Evolutionary conservation across 2,888 invertebrate species (phyloP), one percentile per base, ranked within the genome.

Genomic region (Latheticus oryzae): DNA sequence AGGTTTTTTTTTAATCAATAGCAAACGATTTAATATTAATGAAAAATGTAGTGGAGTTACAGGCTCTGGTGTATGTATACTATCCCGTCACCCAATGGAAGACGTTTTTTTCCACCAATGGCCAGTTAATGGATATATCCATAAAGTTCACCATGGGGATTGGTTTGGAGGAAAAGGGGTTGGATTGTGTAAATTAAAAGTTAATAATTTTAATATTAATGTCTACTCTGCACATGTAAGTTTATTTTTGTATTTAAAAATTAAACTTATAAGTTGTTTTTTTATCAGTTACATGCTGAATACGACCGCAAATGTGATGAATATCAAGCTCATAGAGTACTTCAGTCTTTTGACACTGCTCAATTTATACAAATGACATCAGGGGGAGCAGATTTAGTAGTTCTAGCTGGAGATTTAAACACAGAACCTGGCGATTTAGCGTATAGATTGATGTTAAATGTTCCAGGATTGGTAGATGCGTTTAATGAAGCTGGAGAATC

Each of bases 151-250:
- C 62, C 98, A 98, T 76, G 98, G 95, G 0, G 99, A 99, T 78
- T 99, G 99, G 99, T 98, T 95, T 79, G 97, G 96, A 24, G 97
- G 97, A 2, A 99, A 99, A 82, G 96, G 95, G 5, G 87, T 95
- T 26, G 95, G 93, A 1, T 79, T 95, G 12, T 93, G 93, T 73
- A 85, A 86, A 68, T 83, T 95, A 28, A 82, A 85, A 65, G 82
- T 87, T 56, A 82, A 86, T 16, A 86, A 89, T 55, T 81, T 87
- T 62, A 80, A 82, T 42, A 81, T 98, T 45, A 91, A 97, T 79
- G 81, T 98, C 54, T 98, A 97, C 78, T 88, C 91, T 65, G 92
- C 96, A 63, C 98, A 99, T 86, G 95, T 95, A 83, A 85, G 88
- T 83, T 24, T 61, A 8, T 12, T 15, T 24, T 21, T 23, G 17